These are phyloP conservation scores for Novumbra hubbsi DNA, from an alignment of 2,797 vertebrate genomes.

Conservation along the genomic window DNA sequence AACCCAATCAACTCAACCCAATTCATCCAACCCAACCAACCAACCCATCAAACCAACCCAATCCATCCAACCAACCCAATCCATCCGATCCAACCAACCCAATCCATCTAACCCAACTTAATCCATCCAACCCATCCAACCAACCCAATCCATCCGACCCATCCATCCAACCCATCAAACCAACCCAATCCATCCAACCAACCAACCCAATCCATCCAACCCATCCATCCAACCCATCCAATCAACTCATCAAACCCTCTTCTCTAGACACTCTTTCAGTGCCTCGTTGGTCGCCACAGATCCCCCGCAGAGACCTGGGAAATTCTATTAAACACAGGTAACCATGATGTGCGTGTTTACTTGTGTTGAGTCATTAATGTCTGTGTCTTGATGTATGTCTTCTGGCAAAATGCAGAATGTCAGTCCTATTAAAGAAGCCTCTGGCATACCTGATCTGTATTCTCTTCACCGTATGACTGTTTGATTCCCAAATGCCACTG, in stretches of 20 bases:
- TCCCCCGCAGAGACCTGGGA: slow-evolving; percentile 95
- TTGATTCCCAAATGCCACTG: slow-evolving; percentile 38
- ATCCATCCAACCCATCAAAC: background rate
- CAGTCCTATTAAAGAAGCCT: slow-evolving; percentile 54
- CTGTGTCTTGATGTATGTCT: background rate
- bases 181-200: no score
- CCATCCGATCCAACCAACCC: background rate
- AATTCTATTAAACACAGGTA: slow-evolving; percentile 99
- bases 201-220: slow-evolving; percentile 1
- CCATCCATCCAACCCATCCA: slow-evolving; percentile 19
- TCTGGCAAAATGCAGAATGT: slow-evolving; percentile 48
- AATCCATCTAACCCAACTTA: background rate
- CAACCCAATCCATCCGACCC: background rate
- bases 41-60: no score
- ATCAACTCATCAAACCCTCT: slow-evolving; percentile 14
- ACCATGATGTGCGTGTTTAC: slow-evolving; percentile 16
- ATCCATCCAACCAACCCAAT: no score
- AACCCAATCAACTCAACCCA: no score
- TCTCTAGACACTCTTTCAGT: slow-evolving; percentile 93
- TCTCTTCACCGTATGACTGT: slow-evolving; percentile 13
- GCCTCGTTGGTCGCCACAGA: slow-evolving; percentile 99
- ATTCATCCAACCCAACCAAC: background rate
- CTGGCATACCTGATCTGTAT: slow-evolving; percentile 43
- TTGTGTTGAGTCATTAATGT: background rate
- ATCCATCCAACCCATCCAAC: background rate